A percentile compares a stretch with the other conserved stretches of the same genome.
These are phyloP conservation scores for Epinephelus cyanopodus DNA, from an alignment of 2,113 vertebrate species.

Conservation along the genomic window DNA sequence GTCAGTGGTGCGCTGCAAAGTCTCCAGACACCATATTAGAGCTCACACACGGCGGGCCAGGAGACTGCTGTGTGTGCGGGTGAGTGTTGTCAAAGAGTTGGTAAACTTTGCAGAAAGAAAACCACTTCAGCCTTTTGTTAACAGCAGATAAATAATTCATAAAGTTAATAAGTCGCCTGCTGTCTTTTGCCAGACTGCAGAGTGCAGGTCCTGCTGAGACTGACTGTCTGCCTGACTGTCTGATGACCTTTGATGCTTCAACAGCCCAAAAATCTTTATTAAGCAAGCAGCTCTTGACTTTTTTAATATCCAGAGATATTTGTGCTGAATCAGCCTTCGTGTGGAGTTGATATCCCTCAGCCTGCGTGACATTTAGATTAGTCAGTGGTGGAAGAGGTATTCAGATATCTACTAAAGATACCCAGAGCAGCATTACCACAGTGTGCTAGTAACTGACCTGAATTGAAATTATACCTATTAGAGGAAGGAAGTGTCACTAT, in stretches of 20 bases:
- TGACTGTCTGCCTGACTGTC: background rate
- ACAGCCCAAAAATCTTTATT: conserved; percentile 3
- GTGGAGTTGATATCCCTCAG: conserved; percentile 39
- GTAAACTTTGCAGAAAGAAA: background rate
- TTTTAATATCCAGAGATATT: conserved; percentile 17
- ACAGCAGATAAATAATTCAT: conserved; percentile 31
- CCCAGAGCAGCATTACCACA: background rate
- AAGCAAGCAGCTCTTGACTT: conserved; percentile 10
- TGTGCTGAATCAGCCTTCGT: conserved; percentile 43
- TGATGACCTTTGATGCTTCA: conserved; percentile 19
- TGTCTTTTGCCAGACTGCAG: background rate
- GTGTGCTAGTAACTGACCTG: background rate
- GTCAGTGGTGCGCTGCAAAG: background rate
- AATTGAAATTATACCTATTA: background rate
- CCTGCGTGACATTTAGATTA: conserved; percentile 59
- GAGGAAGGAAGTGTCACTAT: background rate
- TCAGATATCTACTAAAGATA: background rate
- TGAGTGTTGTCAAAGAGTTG: conserved; percentile 12
- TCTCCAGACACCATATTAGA: background rate
- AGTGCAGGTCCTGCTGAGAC: background rate
- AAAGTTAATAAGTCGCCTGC: conserved; percentile 13
- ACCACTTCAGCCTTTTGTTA: conserved; percentile 1
- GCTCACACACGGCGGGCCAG: background rate
- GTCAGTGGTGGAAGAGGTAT: background rate
- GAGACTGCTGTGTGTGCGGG: background rate